Base-by-base conservation (phyloP, 2,113 vertebrate species). In the Peucedramus taeniatus region DNA sequence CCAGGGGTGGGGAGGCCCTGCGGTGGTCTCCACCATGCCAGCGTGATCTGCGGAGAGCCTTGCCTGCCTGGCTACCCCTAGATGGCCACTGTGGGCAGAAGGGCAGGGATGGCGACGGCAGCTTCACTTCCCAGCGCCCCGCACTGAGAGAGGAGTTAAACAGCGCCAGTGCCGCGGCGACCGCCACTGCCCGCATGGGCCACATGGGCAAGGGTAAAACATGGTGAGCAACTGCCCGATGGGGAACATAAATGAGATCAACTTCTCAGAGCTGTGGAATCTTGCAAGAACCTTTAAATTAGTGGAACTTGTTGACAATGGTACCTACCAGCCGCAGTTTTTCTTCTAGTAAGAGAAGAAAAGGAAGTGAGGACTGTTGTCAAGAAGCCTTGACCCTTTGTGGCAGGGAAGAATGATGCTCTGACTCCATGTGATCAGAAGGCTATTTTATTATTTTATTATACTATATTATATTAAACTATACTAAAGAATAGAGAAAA, bases 121-220 rank as follows among this genome's bases (percentile, higher is more conserved):
- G 70, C 18, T 15, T 44, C 40, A 31, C 18, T 44, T 56, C 39
- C 39, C 17, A n/a, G 16, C 4, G 4, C 12, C 16, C 22, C 16
- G 20, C 7, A 6, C n/a, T 15, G 30, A 72, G 9, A 54, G 12
- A 54, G 37, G 22, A 0, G 1, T 18, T 42, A 6, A 54, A 26
- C 1, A 26, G 37, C 7, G 0, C 22, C 50, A 20, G 28, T 0
- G 2, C 37, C 15, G 4, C 0, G 1, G 21, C 7, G 7, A n/a
- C 19, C 1, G 1, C 27, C 28, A 16, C 35, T 51, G 35, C 33
- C 33, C 9, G 4, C 0, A 0, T 2, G 11, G 69, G 16, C 30
- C 1, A 7, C 30, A 14, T 11, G 37, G 37, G 9, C 1, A 15
- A 30, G 7, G 8, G 15, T 3, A 23, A 42, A 72, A 17, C 39